phyloP scores from a whole-genome alignment of 2,888 invertebrate genomes.

The Aphodius sticticus region DNA sequence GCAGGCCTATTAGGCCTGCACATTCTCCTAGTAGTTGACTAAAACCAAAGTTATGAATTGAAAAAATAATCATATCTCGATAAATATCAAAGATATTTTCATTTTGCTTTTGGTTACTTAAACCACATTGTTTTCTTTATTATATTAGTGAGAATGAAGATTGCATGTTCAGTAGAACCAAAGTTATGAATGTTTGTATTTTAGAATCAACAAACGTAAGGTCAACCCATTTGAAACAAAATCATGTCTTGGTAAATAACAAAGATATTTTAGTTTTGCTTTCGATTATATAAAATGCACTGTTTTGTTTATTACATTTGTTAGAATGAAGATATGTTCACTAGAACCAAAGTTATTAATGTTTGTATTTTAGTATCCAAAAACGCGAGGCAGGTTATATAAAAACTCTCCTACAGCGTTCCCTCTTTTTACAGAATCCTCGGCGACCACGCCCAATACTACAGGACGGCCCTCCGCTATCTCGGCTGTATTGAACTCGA shows the following conservation, averaged over 20 bases:
- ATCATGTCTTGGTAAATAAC: background rate
- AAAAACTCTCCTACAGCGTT: background rate
- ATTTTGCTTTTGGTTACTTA: background rate
- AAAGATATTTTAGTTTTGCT: background rate
- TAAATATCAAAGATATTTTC: background rate
- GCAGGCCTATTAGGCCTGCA: too few relatives aligned
- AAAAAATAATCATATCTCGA: background rate
- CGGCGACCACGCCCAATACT: slow-evolving; percentile 94
- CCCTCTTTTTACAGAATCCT: slow-evolving; percentile 63
- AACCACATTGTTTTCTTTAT: background rate
- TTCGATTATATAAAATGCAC: background rate
- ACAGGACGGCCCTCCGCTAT: slow-evolving; percentile 89
- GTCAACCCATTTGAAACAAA: background rate
- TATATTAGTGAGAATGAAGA: background rate
- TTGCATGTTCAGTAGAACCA: too few relatives aligned
- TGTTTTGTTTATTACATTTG: background rate
- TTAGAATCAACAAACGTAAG: too few relatives aligned
- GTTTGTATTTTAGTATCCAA: too few relatives aligned
- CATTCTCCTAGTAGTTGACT: too few relatives aligned
- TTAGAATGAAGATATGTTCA: background rate
- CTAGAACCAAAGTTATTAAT: too few relatives aligned
- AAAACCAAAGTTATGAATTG: background rate
- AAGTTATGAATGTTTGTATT: too few relatives aligned
- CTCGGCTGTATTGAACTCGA: slow-evolving; percentile 72
- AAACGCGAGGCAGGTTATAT: too few relatives aligned